Evolutionary conservation across 1,140 invertebrate genomes (phyloP), one percentile per base, ranked within the genome.

Genomic region (Eupristina koningsbergeri): DNA sequence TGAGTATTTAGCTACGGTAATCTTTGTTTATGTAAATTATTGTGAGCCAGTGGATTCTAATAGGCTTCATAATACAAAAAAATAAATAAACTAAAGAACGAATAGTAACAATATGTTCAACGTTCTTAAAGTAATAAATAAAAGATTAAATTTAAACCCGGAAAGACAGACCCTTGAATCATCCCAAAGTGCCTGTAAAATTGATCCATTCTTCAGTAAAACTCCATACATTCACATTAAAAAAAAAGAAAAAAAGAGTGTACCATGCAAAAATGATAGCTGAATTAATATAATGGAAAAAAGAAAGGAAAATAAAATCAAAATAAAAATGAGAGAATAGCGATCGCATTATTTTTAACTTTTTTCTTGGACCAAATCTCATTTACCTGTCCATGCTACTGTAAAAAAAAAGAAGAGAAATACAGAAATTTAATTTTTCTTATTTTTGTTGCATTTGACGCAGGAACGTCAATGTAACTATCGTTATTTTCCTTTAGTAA

Each of bases 171-270:
- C 86, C 89, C 87, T 86, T 85, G 85, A 86, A 90, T 86, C 87
- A 86, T 88, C 87, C 86, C 19, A 85, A 87, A 88, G 87, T 87
- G 89, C 88, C 88, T 90, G 85, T 89, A 88, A 84, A 89, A 90
- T 91, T 90, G 90, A 91, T 88, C 87, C 89, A 88, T 90, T 85
- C 80, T 90, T 89, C 89, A 91, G 89, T 91, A 89, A 90, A 86
- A 89, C 87, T 91, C 90, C 88, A 90, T 89, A 89, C 86, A 88
- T 87, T 87, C 91, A 89, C 88, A 88, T 90, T 87, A 87, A 90
- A 88, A 89, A 89, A 88, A 86, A 87, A 90, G 88, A 89, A 89
- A 88, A 86, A 45, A 87, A 88, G 89, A 91, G 89, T 91, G 90
- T 90, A 89, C 88, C 86, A 86, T 87, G 89, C 36, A 87, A 88